Evolutionary conservation across 2,888 invertebrate species (phyloP).

Genomic region (Eupeodes luniger): DNA sequence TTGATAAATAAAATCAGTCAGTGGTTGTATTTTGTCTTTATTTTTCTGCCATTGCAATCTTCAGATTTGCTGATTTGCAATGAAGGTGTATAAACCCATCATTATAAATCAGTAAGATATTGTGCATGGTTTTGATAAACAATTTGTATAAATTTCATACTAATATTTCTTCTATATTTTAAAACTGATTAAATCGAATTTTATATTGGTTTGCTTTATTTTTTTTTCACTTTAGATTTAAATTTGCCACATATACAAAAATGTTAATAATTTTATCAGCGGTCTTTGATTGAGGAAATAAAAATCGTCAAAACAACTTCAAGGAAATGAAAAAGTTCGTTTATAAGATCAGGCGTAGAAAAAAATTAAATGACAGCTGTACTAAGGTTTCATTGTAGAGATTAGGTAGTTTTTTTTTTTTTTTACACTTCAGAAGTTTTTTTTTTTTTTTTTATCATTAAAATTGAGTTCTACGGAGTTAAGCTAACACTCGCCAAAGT

Average conservation of each 20-base stretch:
- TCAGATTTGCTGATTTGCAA: background rate
- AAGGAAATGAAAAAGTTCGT: background rate
- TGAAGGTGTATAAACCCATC: background rate
- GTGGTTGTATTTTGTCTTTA: background rate
- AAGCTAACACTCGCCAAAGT: too few relatives aligned
- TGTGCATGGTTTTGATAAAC: background rate
- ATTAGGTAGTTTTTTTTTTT: too few relatives aligned
- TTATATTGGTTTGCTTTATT: background rate
- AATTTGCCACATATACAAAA: background rate
- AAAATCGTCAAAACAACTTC: background rate
- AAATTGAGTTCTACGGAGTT: too few relatives aligned
- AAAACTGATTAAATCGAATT: background rate
- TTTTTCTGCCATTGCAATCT: background rate
- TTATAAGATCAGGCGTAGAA: background rate
- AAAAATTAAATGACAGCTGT: too few relatives aligned
- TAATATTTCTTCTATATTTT: background rate
- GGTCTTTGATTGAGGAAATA: background rate
- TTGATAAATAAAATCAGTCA: background rate
- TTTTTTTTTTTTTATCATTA: too few relatives aligned
- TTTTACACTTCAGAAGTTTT: too few relatives aligned
- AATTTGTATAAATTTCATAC: background rate
- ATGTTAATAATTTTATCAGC: background rate
- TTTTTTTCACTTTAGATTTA: background rate
- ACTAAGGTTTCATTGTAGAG: too few relatives aligned
- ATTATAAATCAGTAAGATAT: slow-evolving; percentile 9